These are phyloP conservation scores for Mesorhabditis sp. DNA, from an alignment of 2,888 invertebrate genomes.

Conservation along the genomic window DNA sequence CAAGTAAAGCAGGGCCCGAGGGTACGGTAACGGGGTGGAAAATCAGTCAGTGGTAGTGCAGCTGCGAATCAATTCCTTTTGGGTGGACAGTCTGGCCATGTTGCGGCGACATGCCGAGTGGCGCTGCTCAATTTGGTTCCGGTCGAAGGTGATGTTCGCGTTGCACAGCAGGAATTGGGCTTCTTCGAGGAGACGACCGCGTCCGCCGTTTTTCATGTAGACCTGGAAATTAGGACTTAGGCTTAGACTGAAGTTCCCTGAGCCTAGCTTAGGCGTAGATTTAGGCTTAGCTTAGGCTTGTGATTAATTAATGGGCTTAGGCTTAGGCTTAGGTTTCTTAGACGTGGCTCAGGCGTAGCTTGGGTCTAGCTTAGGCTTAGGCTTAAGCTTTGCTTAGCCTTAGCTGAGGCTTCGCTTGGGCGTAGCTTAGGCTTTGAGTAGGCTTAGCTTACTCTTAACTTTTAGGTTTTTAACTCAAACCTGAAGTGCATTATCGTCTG, in stretches of 20 bases:
- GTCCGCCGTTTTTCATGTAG: conserved; percentile 33
- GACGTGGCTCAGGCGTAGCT: too few species aligned
- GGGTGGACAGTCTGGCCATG: conserved; percentile 22
- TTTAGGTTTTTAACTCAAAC: conserved; percentile 14
- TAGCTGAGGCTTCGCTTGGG: too few species aligned
- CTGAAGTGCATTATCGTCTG: conserved; percentile 50
- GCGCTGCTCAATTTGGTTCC: conserved; percentile 33
- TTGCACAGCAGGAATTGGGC: conserved; percentile 27
- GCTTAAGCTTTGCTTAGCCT: too few species aligned
- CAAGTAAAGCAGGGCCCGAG: too few species aligned
- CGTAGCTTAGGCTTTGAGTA: too few species aligned
- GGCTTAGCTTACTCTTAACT: background rate
- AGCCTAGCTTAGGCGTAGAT: background rate
- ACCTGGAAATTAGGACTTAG: conserved; percentile 25
- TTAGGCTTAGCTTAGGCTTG: background rate
- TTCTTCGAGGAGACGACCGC: conserved; percentile 30
- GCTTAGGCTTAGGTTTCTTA: too few species aligned
- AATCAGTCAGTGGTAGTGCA: conserved; percentile 45
- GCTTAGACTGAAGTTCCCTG: background rate
- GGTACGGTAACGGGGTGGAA: too few species aligned
- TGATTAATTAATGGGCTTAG: too few species aligned
- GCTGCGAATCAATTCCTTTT: conserved; percentile 42
- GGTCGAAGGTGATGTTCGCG: conserved; percentile 46
- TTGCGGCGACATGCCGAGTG: conserved; percentile 35
- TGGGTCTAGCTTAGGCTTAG: too few species aligned